Conservation (phyloP, 2,888 invertebrate species). For the Tetragonula carbonaria region DNA sequence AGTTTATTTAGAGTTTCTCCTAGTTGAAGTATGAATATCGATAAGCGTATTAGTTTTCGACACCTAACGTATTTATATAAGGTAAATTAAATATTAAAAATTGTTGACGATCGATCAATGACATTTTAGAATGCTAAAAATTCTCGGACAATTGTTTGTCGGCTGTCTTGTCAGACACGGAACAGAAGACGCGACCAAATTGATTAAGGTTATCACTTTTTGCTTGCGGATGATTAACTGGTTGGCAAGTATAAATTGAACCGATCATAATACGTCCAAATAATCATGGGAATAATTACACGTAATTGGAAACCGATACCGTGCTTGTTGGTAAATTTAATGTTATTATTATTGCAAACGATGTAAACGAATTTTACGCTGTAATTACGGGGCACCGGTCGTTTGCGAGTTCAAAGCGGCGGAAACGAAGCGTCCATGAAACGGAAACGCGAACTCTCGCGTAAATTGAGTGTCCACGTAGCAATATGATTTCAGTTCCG, state of each 20-base stretch:
- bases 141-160: neutral
- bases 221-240: conserved; percentile 13
- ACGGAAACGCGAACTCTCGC: neutral
- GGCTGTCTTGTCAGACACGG: neutral
- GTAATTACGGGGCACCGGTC: neutral
- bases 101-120: neutral
- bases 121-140: neutral
- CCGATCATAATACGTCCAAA: conserved; percentile 12
- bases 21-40: no score
- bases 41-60: neutral
- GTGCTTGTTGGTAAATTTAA: conserved; percentile 10
- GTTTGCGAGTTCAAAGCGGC: neutral
- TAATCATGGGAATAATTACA: conserved; percentile 19
- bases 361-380: conserved; percentile 9
- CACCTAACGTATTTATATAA: neutral
- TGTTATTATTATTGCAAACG: conserved; percentile 5
- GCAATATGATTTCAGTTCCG: neutral
- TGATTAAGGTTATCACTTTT: neutral
- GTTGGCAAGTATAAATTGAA: conserved; percentile 1
- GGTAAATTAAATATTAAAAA: neutral
- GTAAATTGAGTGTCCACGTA: neutral
- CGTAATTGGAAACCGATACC: conserved; percentile 19
- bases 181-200: neutral
- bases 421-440: neutral
- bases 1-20: no score